These are phyloP conservation scores for Enteromius thamalakanensis DNA, from an alignment of 2,797 vertebrate genomes.

Conservation along the genomic window DNA sequence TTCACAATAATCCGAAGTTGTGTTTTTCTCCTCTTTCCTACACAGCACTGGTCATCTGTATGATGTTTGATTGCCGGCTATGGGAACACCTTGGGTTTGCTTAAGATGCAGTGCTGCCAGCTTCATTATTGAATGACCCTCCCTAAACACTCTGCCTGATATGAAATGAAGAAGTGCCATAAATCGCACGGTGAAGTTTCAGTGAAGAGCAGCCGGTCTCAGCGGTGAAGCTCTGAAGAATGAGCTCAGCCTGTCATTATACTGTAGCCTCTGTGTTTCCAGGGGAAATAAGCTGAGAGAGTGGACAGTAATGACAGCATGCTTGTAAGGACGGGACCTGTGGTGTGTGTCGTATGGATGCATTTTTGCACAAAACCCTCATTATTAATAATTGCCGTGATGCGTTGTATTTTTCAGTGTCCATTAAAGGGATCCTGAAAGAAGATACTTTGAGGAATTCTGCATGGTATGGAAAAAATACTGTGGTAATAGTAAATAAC, in stretches of 20 bases:
- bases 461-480: no score
- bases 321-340: background rate
- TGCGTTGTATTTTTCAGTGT: background rate
- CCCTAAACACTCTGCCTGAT: constrained; percentile 12
- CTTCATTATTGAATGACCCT: constrained; percentile 18
- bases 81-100: constrained; percentile 1
- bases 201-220: background rate
- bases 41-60: background rate
- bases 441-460: background rate
- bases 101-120: constrained; percentile 20
- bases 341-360: background rate
- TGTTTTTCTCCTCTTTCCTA: background rate
- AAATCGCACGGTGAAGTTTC: background rate
- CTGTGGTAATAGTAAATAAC: no score
- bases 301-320: background rate
- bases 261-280: background rate
- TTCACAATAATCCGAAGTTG: background rate
- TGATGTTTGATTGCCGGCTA: background rate
- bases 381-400: background rate
- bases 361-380: background rate
- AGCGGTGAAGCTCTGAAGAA: constrained; percentile 3
- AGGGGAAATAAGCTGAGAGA: constrained; percentile 24
- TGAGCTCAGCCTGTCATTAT: constrained; percentile 18
- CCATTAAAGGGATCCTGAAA: background rate
- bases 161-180: constrained; percentile 19